These are phyloP conservation scores for Pleuronectes platessa DNA, from an alignment of 2,113 vertebrate genomes.

Conservation along the genomic window DNA sequence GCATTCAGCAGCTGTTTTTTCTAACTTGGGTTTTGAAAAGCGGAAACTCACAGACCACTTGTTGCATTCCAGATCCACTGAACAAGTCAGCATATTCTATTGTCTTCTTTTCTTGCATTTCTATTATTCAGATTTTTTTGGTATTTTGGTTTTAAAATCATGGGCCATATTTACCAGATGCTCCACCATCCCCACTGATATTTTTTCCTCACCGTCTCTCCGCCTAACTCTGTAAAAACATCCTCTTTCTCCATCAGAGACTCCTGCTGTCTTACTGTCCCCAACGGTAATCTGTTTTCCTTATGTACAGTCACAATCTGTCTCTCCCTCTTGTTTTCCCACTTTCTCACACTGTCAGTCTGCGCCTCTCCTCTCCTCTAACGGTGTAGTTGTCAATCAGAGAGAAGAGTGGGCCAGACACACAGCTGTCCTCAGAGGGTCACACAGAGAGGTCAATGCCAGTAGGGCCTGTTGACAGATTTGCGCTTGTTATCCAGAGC, in stretches of 20 bases:
- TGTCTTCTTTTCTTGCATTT: too few relatives aligned
- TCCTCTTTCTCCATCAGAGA: slow-evolving; percentile 1
- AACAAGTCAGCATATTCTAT: too few relatives aligned
- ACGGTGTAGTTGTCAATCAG: slow-evolving; percentile 66
- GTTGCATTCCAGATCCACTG: too few relatives aligned
- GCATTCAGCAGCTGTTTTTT: too few relatives aligned
- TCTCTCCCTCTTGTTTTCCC: background rate
- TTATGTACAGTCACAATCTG: slow-evolving; percentile 11
- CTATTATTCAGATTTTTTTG: too few relatives aligned
- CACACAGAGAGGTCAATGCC: slow-evolving; percentile 60
- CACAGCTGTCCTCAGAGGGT: slow-evolving; percentile 54
- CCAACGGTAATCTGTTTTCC: slow-evolving; percentile 3
- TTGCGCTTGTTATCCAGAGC: slow-evolving; percentile 74
- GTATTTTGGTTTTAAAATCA: too few relatives aligned
- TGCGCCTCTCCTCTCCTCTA: slow-evolving; percentile 10
- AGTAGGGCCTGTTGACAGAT: slow-evolving; percentile 67
- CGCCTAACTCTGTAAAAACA: background rate
- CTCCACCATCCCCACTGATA: too few relatives aligned
- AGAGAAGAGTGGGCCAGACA: slow-evolving; percentile 51
- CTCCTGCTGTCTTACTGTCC: slow-evolving; percentile 18
- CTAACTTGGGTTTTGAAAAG: too few relatives aligned
- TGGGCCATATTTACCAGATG: too few relatives aligned
- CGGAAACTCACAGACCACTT: too few relatives aligned
- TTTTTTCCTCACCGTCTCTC: too few relatives aligned
- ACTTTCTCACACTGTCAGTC: background rate